These are phyloP conservation scores for Lagria hirta DNA, from an alignment of 2,888 invertebrate genomes.

Conservation along the genomic window DNA sequence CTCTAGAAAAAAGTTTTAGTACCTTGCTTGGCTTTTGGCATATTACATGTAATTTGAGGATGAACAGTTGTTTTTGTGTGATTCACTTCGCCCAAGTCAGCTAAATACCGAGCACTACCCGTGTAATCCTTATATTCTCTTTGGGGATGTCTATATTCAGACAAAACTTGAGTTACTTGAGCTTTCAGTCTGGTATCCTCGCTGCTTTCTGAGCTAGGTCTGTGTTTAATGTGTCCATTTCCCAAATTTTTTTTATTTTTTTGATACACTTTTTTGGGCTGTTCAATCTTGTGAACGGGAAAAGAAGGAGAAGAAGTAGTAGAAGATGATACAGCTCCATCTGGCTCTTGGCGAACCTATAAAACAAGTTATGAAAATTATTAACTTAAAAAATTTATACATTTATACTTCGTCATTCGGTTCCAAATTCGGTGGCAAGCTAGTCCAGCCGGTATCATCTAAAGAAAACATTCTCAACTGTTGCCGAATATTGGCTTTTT, in stretches of 20 bases:
- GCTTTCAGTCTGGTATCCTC: slow-evolving; percentile 54
- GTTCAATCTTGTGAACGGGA: slow-evolving; percentile 22
- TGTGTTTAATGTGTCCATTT: slow-evolving; percentile 34
- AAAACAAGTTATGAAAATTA: slow-evolving; percentile 7
- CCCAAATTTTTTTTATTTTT: slow-evolving; percentile 24
- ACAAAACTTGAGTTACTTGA: slow-evolving; percentile 59
- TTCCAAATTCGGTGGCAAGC: slow-evolving; percentile 58
- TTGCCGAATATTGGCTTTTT: slow-evolving; percentile 74
- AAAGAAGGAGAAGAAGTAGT: slow-evolving; percentile 58
- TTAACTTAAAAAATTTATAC: slow-evolving; percentile 6
- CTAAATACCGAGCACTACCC: slow-evolving; percentile 40
- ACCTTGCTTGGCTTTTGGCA: slow-evolving; percentile 55
- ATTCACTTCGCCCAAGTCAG: slow-evolving; percentile 33
- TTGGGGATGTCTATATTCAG: slow-evolving; percentile 58
- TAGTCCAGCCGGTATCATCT: slow-evolving; percentile 60
- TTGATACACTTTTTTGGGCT: slow-evolving; percentile 29
- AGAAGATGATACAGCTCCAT: slow-evolving; percentile 67
- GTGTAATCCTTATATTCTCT: slow-evolving; percentile 59
- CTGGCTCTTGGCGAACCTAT: slow-evolving; percentile 68
- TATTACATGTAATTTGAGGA: slow-evolving; percentile 62
- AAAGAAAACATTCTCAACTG: slow-evolving; percentile 72
- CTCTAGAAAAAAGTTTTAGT: no score
- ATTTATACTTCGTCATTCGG: slow-evolving; percentile 44
- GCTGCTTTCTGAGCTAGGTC: slow-evolving; percentile 35
- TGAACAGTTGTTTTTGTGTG: slow-evolving; percentile 54